Evolutionary conservation across 1,140 invertebrate genomes (phyloP).

Genomic region (Drosophila teissieri): DNA sequence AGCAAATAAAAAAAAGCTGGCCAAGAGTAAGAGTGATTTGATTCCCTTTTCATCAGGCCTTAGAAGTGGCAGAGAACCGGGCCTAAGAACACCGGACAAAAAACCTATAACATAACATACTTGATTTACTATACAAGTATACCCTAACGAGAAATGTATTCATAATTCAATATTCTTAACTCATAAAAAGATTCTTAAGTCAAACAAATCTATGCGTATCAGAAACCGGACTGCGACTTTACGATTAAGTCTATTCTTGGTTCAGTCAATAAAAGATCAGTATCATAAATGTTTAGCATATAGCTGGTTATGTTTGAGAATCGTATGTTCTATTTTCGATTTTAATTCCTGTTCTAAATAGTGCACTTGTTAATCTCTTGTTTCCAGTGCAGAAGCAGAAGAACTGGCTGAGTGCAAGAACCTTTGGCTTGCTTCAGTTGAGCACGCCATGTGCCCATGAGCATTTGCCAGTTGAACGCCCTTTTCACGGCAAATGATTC

Average conservation of each 20-base stretch:
- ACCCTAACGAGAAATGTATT: no score
- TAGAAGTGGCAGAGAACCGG: slow-evolving; percentile 36
- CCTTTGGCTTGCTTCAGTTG: slow-evolving; percentile 57
- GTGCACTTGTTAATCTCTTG: slow-evolving; percentile 1
- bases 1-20: slow-evolving; percentile 13
- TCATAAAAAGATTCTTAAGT: no score
- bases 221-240: no score
- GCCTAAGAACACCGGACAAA: slow-evolving; percentile 10
- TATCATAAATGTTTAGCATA: not conserved
- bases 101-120: not conserved
- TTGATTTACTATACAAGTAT: not conserved
- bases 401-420: slow-evolving; percentile 75
- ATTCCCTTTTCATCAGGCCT: slow-evolving; percentile 79
- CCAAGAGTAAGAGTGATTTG: slow-evolving; percentile 82
- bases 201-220: no score
- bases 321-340: no score
- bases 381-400: slow-evolving; percentile 41
- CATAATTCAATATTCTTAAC: no score
- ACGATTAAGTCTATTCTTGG: no score
- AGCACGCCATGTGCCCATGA: slow-evolving; percentile 77
- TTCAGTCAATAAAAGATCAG: not conserved
- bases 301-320: not conserved
- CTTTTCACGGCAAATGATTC: slow-evolving; percentile 85
- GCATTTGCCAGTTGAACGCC: slow-evolving; percentile 83
- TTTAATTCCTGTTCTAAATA: no score